Evolutionary conservation across 2,797 vertebrate species (phyloP).

Genomic region (Hemibagrus guttatus): DNA sequence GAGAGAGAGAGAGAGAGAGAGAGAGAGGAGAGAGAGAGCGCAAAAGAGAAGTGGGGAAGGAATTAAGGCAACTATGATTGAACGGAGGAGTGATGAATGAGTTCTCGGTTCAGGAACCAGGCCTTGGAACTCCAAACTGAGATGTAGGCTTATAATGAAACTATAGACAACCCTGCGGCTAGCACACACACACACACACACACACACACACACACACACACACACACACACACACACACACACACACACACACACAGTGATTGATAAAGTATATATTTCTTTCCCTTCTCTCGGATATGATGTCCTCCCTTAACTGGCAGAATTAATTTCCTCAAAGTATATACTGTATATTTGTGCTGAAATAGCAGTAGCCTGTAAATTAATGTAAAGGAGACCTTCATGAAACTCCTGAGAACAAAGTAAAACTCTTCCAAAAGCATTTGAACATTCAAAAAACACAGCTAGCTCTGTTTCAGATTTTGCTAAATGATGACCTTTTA

Average conservation of each 20-base stretch:
- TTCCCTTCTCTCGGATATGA: conserved; percentile 10
- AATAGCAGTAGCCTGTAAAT: background rate
- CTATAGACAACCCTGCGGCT: conserved; percentile 10
- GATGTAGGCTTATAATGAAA: conserved; percentile 42
- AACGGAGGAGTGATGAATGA: conserved; percentile 56
- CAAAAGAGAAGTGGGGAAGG: conserved; percentile 27
- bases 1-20: conserved; percentile 18
- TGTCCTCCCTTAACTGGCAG: conserved; percentile 13
- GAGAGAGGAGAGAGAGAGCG: conserved; percentile 4
- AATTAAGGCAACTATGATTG: conserved; percentile 48
- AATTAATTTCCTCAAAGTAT: conserved; percentile 11
- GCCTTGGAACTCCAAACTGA: conserved; percentile 55
- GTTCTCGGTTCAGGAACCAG: conserved; percentile 38
- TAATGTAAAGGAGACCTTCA: conserved; percentile 13
- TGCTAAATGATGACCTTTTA: background rate
- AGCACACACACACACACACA: conserved; percentile 25
- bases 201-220: conserved; percentile 28
- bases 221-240: conserved; percentile 8
- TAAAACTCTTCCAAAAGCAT: background rate
- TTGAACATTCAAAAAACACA: background rate
- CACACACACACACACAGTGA: background rate
- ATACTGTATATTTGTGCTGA: conserved; percentile 9
- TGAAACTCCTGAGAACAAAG: background rate
- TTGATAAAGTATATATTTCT: conserved; percentile 31
- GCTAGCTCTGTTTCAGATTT: background rate